Evolutionary conservation across 1,140 invertebrate genomes (phyloP).

Genomic region (Bombus sibiricus): DNA sequence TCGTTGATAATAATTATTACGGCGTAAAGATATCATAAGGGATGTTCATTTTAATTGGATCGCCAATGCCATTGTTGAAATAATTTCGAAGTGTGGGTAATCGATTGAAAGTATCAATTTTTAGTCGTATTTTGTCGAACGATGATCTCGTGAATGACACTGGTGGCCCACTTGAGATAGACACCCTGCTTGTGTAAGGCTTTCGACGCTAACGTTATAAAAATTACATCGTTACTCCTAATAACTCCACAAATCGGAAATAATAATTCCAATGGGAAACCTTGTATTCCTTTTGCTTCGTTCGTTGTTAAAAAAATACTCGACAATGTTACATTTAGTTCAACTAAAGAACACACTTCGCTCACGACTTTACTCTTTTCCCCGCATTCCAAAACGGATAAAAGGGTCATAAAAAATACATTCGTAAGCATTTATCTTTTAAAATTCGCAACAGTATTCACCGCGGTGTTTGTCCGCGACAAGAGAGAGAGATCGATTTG

Average conservation of each 20-base stretch:
- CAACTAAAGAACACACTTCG: conserved; percentile 52
- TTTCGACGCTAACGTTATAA: conserved; percentile 65
- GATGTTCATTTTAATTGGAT: conserved; percentile 59
- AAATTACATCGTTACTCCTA: conserved; percentile 47
- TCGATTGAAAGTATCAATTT: conserved; percentile 18
- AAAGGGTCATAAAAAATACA: conserved; percentile 72
- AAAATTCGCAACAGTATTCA: conserved; percentile 58
- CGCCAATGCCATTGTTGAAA: conserved; percentile 51
- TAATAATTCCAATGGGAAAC: conserved; percentile 16
- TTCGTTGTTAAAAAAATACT: conserved; percentile 55
- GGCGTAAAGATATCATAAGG: conserved; percentile 47
- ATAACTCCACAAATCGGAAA: conserved; percentile 46
- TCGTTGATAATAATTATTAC: conserved; percentile 42
- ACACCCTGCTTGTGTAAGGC: conserved; percentile 70
- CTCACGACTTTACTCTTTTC: conserved; percentile 35
- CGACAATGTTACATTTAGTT: conserved; percentile 44
- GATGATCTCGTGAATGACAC: conserved; percentile 49
- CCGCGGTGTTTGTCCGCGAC: background rate
- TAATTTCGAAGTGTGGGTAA: conserved; percentile 13
- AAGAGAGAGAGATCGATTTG: conserved; percentile 28
- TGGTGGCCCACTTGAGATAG: conserved; percentile 63
- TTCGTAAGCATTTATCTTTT: conserved; percentile 65
- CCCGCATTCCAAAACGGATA: conserved; percentile 53
- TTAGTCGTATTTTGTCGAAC: conserved; percentile 8
- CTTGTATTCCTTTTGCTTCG: background rate